Conservation (phyloP, 2,797 vertebrate genomes). For the Botia almorhae region DNA sequence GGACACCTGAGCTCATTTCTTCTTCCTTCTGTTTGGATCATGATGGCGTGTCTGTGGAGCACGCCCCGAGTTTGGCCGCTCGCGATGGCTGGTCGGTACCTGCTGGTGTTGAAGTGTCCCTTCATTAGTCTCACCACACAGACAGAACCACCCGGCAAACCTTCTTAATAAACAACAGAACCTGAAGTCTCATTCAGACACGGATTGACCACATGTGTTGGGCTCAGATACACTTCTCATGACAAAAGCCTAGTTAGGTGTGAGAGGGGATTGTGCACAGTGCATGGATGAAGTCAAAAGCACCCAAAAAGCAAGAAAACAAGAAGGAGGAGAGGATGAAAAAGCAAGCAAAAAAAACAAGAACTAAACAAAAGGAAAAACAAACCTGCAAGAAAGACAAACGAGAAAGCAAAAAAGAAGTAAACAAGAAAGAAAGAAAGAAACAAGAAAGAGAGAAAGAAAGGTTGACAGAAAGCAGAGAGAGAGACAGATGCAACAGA, state of each 20-base stretch:
- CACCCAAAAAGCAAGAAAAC: not conserved
- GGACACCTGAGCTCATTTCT: slow-evolving; percentile 63
- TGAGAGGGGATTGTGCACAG: not conserved
- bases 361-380: not conserved
- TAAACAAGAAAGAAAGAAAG: not conserved
- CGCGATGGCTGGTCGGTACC: slow-evolving; percentile 60
- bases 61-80: slow-evolving; percentile 67
- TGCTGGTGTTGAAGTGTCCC: slow-evolving; percentile 57
- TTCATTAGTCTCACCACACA: slow-evolving; percentile 62
- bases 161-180: slow-evolving; percentile 53
- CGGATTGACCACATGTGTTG: slow-evolving; percentile 53
- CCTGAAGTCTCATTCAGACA: slow-evolving; percentile 47
- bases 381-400: slow-evolving; percentile 1
- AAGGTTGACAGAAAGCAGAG: not conserved
- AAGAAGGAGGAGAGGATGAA: not conserved
- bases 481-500: not conserved
- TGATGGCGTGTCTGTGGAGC: slow-evolving; percentile 53
- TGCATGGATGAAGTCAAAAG: not conserved
- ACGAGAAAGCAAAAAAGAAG: slow-evolving; percentile 3
- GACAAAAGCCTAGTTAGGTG: slow-evolving; percentile 11
- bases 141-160: slow-evolving; percentile 46
- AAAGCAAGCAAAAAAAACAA: not conserved
- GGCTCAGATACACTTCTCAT: slow-evolving; percentile 51
- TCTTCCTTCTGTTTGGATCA: slow-evolving; percentile 58
- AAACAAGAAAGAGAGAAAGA: not conserved